Base-by-base conservation (phyloP, 2,888 invertebrate genomes). In the Stenchaetothrips biformis region DNA sequence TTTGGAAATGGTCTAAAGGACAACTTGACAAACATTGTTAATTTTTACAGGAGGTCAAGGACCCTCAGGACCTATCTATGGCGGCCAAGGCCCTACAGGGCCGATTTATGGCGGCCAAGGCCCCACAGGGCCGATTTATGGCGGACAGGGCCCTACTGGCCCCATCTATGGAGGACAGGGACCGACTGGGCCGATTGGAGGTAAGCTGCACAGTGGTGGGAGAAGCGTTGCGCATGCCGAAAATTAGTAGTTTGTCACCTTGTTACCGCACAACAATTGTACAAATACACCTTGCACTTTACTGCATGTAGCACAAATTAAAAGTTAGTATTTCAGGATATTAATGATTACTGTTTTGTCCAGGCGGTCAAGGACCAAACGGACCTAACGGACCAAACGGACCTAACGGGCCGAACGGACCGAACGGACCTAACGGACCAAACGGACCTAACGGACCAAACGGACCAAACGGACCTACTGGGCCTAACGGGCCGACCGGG, bases 101-200 rank as follows among this genome's bases (percentile, higher is more conserved):
- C 59, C 59, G 0, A 59, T 59, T 13, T 59, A 59, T 59, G 59
- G 59, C 18, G 59, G 59, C 6, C 59, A 59, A 59, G 59, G 67
- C 11, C 67, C 67, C 21, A 74, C 67, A 21, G 67, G 67, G 25
- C 67, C 67, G 7, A 74, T 74, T 11, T 74, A 74, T 74, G 59
- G 59, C 1, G 59, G 59, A 13, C 59, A 59, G 18, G 59, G 67
- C 11, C 67, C 67, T 21, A 74, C 67, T 25, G 67, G 67, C 21
- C 67, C 67, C 11, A 74, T 74, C 25, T 74, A 74, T 21, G 67
- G 67, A 9, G 67, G 67, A 25, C 67, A 74, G 25, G 67, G 67
- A 25, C 67, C 67, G 2, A 74, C 67, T 25, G 67, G 67, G 67
- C 67, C 67, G 21, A 74, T 74, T 21, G 67, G 67, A 21, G 67